Conservation (phyloP, 2,888 invertebrate genomes). For the Chrysina gloriosa region DNA sequence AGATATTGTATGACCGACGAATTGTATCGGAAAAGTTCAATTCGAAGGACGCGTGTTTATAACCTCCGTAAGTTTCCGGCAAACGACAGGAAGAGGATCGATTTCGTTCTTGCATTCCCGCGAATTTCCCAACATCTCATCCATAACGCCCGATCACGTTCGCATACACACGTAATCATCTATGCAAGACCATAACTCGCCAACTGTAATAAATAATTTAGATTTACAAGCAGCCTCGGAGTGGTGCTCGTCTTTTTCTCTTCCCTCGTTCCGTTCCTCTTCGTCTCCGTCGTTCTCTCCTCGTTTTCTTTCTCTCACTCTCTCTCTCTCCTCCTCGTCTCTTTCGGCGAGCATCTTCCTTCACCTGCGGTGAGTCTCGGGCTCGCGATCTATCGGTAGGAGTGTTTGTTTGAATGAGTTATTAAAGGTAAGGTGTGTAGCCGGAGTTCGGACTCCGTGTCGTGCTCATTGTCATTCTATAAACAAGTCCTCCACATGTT, state of each 20-base stretch:
- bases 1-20: too few species aligned
- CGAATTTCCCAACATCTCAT: too few species aligned
- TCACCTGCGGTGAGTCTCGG: slow-evolving; percentile 14
- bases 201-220: slow-evolving; percentile 33
- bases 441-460: background rate
- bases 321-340: too few species aligned
- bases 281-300: background rate
- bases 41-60: too few species aligned
- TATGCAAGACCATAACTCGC: slow-evolving; percentile 29
- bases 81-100: too few species aligned
- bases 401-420: slow-evolving; percentile 43
- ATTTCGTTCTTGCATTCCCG: too few species aligned
- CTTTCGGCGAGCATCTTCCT: background rate
- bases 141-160: background rate
- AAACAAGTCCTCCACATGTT: slow-evolving; percentile 39
- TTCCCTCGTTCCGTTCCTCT: background rate
- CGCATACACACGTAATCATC: background rate
- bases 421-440: slow-evolving; percentile 34
- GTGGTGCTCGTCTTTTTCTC: background rate
- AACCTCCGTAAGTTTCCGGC: too few species aligned
- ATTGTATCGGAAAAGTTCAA: too few species aligned
- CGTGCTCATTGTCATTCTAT: slow-evolving; percentile 42
- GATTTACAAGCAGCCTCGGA: slow-evolving; percentile 17
- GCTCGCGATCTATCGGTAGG: slow-evolving; percentile 42
- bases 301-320: too few species aligned